A percentile compares a stretch with the other conserved stretches of the same genome.
These are phyloP conservation scores for Poecile montanus DNA, from an alignment of 2,797 vertebrate genomes.

Conservation along the genomic window DNA sequence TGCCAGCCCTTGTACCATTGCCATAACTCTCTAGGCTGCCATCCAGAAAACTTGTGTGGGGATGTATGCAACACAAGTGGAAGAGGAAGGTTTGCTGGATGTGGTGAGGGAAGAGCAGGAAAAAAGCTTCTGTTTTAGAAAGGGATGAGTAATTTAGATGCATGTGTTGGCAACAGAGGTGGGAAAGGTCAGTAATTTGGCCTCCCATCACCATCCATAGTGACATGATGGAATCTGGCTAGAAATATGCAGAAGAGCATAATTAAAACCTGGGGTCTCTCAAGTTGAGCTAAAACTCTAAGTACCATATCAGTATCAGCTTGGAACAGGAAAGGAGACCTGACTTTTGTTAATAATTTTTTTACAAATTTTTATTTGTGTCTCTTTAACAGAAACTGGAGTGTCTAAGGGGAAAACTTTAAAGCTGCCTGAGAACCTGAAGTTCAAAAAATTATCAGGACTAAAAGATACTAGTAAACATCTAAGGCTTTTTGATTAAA, in stretches of 20 bases:
- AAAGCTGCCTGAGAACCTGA: not conserved
- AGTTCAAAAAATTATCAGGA: not conserved
- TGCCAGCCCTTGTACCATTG: not conserved
- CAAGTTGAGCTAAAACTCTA: not conserved
- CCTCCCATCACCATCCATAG: not conserved
- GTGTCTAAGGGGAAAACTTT: not conserved
- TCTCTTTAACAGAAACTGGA: not conserved
- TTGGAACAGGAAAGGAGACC: not conserved
- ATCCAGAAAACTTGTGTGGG: not conserved
- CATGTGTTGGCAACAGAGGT: rapidly evolving
- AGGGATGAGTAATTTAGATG: not conserved
- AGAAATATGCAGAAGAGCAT: not conserved
- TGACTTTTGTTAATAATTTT: not conserved
- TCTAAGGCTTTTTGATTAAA: not conserved
- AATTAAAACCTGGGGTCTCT: not conserved
- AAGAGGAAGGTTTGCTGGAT: not conserved
- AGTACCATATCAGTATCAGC: not conserved
- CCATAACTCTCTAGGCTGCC: not conserved
- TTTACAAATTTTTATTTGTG: not conserved
- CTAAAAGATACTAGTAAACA: not conserved
- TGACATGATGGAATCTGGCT: not conserved
- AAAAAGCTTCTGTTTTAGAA: not conserved
- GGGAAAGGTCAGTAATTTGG: not conserved
- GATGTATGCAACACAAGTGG: not conserved
- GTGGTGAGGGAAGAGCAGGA: not conserved